Evolutionary conservation across 2,797 vertebrate genomes (phyloP), one percentile per base, ranked within the genome.

Genomic region (Artibeus jamaicensis): DNA sequence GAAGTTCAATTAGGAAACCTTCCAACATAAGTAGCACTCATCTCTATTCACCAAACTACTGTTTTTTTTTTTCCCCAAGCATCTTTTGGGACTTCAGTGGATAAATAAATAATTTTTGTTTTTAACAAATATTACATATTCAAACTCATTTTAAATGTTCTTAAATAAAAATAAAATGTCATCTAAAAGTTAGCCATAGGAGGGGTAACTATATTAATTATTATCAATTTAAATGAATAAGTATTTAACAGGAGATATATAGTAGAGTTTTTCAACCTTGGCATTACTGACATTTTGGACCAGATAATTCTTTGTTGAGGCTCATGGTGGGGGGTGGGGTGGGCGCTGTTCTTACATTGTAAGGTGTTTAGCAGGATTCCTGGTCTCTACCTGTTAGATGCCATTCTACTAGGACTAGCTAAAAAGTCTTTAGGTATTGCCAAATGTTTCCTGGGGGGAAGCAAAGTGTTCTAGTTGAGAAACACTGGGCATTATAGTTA

Each of bases 91-190:
- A 48, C 37, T 74, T 82, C 29, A 34, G 0, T 85, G 19, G 15
- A 39, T 93, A 4, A 83, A 62, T 48, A 71, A 68, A 34, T 70
- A 79, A 7, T 81, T 59, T 62, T 62, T 39, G n/a, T 74, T 74
- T 74, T 94, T 86, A 83, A 77, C 26, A n/a, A 89, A 87, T 0
- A 76, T 57, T 6, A 37, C n/a, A 73, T 93, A 32, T 62, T 95
- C 57, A 82, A 86, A 71, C 21, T 62, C 5, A 42, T 42, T 86
- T 2, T 89, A 0, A 15, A 53, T 84, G 92, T 87, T 76, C 70
- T 95, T 46, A 78, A 86, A 71, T 79, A 70, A 81, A 78, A n/a
- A 34, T 29, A 77, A 77, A 59, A 50, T 32, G 1, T 53, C 16
- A 73, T 57, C 24, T 82, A 89, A 82, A 93, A 92, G 39, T 59